Percentiles rank a stretch among this genome's conserved stretches.
These are phyloP conservation scores for Laspeyria flexula DNA, from an alignment of 2,888 invertebrate genomes.

Conservation along the genomic window DNA sequence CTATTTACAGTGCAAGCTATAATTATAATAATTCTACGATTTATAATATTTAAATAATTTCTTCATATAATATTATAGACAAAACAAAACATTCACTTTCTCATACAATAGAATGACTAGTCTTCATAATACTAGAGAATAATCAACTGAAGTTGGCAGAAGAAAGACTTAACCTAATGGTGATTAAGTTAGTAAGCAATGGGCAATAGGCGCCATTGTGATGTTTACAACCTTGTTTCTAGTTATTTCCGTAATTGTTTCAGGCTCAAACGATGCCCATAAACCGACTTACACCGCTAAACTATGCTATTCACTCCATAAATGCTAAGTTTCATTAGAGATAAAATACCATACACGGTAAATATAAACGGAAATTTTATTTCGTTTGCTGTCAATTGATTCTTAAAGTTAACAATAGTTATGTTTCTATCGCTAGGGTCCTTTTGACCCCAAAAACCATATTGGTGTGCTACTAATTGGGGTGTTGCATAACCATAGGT, in stretches of 20 bases:
- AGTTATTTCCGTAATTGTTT: slow-evolving; percentile 5
- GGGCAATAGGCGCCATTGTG: slow-evolving; percentile 1
- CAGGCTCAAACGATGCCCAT: slow-evolving; percentile 1
- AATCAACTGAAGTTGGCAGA: neutral
- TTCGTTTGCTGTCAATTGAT: neutral
- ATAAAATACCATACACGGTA: slow-evolving; percentile 2
- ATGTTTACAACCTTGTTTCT: neutral
- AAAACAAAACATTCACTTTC: too few relatives aligned
- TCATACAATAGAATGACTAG: too few relatives aligned
- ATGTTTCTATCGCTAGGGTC: too few relatives aligned
- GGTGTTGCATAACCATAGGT: too few relatives aligned
- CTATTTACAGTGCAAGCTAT: too few relatives aligned
- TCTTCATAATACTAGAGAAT: neutral
- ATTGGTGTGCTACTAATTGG: too few relatives aligned
- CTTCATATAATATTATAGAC: too few relatives aligned
- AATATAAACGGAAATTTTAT: neutral
- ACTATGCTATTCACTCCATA: slow-evolving; percentile 3
- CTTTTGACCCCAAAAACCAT: too few relatives aligned
- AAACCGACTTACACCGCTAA: slow-evolving; percentile 1
- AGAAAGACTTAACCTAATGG: neutral
- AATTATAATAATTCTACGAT: too few relatives aligned
- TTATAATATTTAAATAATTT: too few relatives aligned
- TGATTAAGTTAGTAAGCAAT: slow-evolving; percentile 1
- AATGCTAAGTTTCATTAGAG: slow-evolving; percentile 7
- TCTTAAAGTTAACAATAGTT: too few relatives aligned